phyloP scores from a whole-genome alignment of 2,888 invertebrate species.

The Noctua janthe region DNA sequence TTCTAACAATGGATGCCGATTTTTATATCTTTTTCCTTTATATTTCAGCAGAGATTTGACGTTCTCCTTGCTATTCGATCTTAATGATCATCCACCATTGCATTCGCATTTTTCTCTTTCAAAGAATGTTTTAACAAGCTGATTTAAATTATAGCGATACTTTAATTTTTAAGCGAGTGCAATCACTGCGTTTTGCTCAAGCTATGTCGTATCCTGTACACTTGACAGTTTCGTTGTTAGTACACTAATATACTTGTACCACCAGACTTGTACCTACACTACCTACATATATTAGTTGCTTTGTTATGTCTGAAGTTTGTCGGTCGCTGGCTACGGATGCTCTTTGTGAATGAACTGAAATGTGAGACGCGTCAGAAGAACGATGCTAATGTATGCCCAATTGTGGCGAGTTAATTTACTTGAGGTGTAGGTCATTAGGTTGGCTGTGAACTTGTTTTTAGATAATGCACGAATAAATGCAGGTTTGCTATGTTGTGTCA shows the following conservation, averaged over 20 bases:
- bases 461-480: background rate
- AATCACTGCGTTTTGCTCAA: background rate
- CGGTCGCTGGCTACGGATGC: slow-evolving; percentile 71
- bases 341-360: slow-evolving; percentile 68
- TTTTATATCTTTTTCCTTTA: background rate
- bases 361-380: slow-evolving; percentile 58
- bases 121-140: background rate
- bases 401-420: slow-evolving; percentile 46
- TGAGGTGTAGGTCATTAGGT: slow-evolving; percentile 11
- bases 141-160: background rate
- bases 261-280: slow-evolving; percentile 11
- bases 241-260: slow-evolving; percentile 38
- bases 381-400: slow-evolving; percentile 24
- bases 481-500: background rate
- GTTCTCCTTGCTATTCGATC: background rate
- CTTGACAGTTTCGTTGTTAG: slow-evolving; percentile 10
- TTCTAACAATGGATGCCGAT: background rate
- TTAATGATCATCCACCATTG: background rate
- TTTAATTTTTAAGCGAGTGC: background rate
- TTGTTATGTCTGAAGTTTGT: slow-evolving; percentile 77
- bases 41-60: background rate
- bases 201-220: background rate
- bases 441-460: background rate
- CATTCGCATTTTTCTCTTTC: background rate
- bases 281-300: slow-evolving; percentile 43